Percentiles rank a stretch among this genome's conserved stretches.
These are phyloP conservation scores for Hippoglossus stenolepis DNA, from an alignment of 2,113 vertebrate species.

Conservation along the genomic window DNA sequence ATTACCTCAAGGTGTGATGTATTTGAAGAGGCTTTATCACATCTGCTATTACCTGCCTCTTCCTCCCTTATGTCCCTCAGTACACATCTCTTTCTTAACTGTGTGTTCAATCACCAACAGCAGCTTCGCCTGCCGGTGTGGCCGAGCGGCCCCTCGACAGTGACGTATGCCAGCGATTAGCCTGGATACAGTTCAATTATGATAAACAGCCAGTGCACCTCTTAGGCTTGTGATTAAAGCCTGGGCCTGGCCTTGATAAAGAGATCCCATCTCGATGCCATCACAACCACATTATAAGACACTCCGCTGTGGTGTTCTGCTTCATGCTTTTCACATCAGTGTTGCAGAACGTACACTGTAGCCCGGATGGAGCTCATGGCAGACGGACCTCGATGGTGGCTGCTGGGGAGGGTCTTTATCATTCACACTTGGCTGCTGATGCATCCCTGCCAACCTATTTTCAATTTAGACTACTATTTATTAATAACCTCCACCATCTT, in stretches of 20 bases:
- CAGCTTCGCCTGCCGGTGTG: slow-evolving; percentile 63
- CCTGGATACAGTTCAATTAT: slow-evolving; percentile 94
- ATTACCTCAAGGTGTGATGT: slow-evolving; percentile 65
- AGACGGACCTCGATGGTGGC: slow-evolving; percentile 79
- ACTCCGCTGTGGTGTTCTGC: slow-evolving; percentile 76
- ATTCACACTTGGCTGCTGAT: slow-evolving; percentile 86
- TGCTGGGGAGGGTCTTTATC: slow-evolving; percentile 87
- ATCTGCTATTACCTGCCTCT: slow-evolving; percentile 68
- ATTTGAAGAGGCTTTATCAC: slow-evolving; percentile 68
- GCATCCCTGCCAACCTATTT: slow-evolving; percentile 81
- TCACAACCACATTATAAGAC: slow-evolving; percentile 90
- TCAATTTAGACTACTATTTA: slow-evolving; percentile 81
- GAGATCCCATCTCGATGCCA: slow-evolving; percentile 93
- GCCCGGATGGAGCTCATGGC: slow-evolving; percentile 33
- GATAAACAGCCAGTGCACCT: slow-evolving; percentile 91
- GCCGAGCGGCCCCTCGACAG: slow-evolving; percentile 81
- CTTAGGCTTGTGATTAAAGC: slow-evolving; percentile 95
- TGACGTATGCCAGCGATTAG: slow-evolving; percentile 96
- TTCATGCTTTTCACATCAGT: slow-evolving; percentile 80
- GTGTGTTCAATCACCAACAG: slow-evolving; percentile 76
- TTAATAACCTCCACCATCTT: slow-evolving; percentile 72
- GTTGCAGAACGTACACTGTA: slow-evolving; percentile 57
- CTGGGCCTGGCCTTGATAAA: slow-evolving; percentile 89
- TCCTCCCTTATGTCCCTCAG: slow-evolving; percentile 58
- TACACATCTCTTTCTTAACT: slow-evolving; percentile 71